A percentile compares a stretch with the other conserved stretches of the same genome.
These are phyloP conservation scores for Masticophis lateralis DNA, from an alignment of 2,797 vertebrate species.

Conservation along the genomic window DNA sequence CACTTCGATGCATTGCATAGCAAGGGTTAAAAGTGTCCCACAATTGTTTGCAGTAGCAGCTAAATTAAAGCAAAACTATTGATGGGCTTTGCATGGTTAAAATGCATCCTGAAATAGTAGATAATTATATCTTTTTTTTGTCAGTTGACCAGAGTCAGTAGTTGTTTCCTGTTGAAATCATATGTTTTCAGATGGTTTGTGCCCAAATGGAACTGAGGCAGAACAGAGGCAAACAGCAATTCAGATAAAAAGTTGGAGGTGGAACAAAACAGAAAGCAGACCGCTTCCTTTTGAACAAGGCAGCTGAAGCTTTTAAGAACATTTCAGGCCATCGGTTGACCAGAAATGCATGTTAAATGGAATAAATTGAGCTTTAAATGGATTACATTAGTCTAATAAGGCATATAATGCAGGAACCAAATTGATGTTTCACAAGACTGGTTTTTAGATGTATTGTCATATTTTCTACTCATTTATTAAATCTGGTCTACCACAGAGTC, in stretches of 20 bases:
- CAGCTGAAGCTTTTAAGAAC: not conserved
- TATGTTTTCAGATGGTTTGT: slow-evolving; percentile 7
- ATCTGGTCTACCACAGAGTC: not conserved
- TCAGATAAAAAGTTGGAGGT: slow-evolving; percentile 16
- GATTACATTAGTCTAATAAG: not conserved
- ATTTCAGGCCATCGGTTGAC: not conserved
- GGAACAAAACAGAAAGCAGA: slow-evolving; percentile 6
- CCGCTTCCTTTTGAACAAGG: not conserved
- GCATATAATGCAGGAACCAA: not conserved
- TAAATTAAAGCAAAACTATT: not conserved
- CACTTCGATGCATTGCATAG: not conserved
- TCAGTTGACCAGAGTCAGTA: not conserved
- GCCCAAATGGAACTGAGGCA: slow-evolving; percentile 7
- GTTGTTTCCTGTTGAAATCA: slow-evolving; percentile 7
- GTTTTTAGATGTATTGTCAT: not conserved
- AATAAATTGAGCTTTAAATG: not conserved
- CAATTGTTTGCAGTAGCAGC: not conserved
- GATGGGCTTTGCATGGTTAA: not conserved
- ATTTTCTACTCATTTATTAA: not conserved
- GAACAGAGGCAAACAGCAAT: slow-evolving; percentile 24
- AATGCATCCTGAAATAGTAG: not conserved
- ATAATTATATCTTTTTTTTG: not conserved
- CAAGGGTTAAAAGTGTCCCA: not conserved
- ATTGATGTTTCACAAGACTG: not conserved
- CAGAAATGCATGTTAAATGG: not conserved